These are phyloP conservation scores for Tricholaema leucomelas DNA, from an alignment of 2,113 vertebrate genomes.

Conservation along the genomic window DNA sequence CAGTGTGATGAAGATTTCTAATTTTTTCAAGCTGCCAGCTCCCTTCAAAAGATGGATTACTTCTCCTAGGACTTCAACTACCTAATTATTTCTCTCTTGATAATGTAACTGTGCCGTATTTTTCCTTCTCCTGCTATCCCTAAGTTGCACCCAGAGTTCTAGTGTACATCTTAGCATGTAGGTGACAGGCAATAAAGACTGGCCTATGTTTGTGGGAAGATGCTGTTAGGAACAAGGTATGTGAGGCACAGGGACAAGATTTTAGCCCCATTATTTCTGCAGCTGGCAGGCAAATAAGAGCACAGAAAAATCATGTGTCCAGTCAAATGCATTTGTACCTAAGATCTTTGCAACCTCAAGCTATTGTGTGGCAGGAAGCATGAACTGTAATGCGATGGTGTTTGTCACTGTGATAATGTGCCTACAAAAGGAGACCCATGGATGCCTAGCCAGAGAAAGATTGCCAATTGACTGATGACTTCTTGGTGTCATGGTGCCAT, in stretches of 20 bases:
- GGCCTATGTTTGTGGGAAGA: background rate
- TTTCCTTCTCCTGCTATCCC: conserved; percentile 32
- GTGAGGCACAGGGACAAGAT: background rate
- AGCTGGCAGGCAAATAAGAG: background rate
- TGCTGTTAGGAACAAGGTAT: background rate
- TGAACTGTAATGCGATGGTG: background rate
- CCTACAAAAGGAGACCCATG: background rate
- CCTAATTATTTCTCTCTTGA: conserved; percentile 77
- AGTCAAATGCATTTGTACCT: background rate
- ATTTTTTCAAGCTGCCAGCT: conserved; percentile 78
- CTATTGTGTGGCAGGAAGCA: background rate
- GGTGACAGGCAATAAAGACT: background rate
- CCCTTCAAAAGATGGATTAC: conserved; percentile 72
- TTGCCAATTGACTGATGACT: rapidly evolving
- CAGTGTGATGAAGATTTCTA: conserved; percentile 77
- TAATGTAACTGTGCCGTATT: conserved; percentile 70
- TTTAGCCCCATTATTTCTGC: background rate
- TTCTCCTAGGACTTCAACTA: conserved; percentile 71
- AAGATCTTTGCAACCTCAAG: background rate
- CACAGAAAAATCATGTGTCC: background rate
- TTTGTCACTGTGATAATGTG: background rate
- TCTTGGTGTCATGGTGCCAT: background rate
- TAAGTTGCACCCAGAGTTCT: background rate
- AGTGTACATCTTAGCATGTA: background rate
- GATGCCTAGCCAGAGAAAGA: background rate